Conservation (phyloP, 2,113 vertebrate genomes). For the Axis porcinus region DNA sequence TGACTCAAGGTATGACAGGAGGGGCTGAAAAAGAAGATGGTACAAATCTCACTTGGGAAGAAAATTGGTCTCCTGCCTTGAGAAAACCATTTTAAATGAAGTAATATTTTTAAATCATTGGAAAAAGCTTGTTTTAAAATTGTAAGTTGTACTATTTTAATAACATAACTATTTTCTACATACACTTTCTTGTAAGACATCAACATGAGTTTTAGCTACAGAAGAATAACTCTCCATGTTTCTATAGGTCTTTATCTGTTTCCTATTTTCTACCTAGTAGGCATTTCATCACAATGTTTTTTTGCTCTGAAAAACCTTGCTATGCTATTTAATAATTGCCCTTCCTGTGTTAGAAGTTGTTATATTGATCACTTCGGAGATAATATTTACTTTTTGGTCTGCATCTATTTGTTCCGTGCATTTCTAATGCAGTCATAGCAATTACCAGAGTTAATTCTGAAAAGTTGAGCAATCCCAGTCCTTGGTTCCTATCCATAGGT, state of each 20-base stretch:
- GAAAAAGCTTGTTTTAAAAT: constrained; percentile 16
- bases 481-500: constrained; percentile 71
- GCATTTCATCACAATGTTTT: neutral
- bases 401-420: constrained; percentile 58
- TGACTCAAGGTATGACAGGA: neutral
- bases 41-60: neutral
- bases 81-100: neutral
- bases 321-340: constrained; percentile 63
- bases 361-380: constrained; percentile 62
- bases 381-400: constrained; percentile 68
- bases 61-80: neutral
- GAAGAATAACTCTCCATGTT: neutral
- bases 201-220: constrained; percentile 28
- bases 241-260: neutral
- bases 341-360: constrained; percentile 48
- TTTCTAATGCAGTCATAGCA: constrained; percentile 58
- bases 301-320: constrained; percentile 50
- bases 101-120: neutral
- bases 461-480: constrained; percentile 60
- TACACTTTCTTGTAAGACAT: neutral
- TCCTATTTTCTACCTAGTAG: neutral
- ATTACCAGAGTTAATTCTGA: constrained; percentile 68
- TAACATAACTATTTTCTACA: neutral
- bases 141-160: neutral
- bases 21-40: neutral